Evolutionary conservation across 2,113 vertebrate genomes (phyloP).

Genomic region (Brachirus orientalis): DNA sequence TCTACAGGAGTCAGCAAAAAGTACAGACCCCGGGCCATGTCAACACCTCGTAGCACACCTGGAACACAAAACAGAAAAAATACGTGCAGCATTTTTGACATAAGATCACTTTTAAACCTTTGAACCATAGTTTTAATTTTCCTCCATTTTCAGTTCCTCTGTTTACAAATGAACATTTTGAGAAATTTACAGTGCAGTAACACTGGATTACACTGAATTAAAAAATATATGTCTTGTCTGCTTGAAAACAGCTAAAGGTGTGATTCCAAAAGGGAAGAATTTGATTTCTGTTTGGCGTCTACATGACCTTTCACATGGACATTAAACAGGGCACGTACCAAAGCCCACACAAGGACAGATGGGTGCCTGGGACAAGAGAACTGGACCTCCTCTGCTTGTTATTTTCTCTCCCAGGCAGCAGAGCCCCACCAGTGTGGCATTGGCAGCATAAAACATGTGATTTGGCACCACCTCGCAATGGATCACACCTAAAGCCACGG

Average conservation of each 20-base stretch:
- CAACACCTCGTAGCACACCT: slow-evolving; percentile 93
- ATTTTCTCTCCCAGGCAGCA: slow-evolving; percentile 89
- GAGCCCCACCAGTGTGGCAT: slow-evolving; percentile 90
- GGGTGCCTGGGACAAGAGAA: slow-evolving; percentile 88
- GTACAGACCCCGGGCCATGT: slow-evolving; percentile 88
- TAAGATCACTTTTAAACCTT: too few relatives aligned
- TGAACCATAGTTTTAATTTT: too few relatives aligned
- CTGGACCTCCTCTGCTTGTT: slow-evolving; percentile 78
- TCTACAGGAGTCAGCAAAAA: slow-evolving; percentile 88
- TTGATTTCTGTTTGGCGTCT: too few relatives aligned
- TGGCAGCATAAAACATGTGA: slow-evolving; percentile 89
- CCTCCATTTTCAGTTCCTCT: too few relatives aligned
- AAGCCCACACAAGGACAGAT: slow-evolving; percentile 93
- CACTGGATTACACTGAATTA: too few relatives aligned
- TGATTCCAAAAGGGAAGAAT: too few relatives aligned
- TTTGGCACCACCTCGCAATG: slow-evolving; percentile 89
- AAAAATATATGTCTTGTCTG: too few relatives aligned
- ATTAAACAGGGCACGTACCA: slow-evolving; percentile 78
- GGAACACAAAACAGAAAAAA: slow-evolving; percentile 3
- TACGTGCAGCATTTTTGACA: too few relatives aligned
- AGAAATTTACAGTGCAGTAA: too few relatives aligned
- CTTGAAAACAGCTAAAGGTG: too few relatives aligned
- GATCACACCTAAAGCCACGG: slow-evolving; percentile 85
- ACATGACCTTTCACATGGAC: neutral
- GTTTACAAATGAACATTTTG: too few relatives aligned